Evolutionary conservation across 2,113 vertebrate genomes (phyloP), one percentile per base, ranked within the genome.

Genomic region (Phalacrocorax pelagicus): DNA sequence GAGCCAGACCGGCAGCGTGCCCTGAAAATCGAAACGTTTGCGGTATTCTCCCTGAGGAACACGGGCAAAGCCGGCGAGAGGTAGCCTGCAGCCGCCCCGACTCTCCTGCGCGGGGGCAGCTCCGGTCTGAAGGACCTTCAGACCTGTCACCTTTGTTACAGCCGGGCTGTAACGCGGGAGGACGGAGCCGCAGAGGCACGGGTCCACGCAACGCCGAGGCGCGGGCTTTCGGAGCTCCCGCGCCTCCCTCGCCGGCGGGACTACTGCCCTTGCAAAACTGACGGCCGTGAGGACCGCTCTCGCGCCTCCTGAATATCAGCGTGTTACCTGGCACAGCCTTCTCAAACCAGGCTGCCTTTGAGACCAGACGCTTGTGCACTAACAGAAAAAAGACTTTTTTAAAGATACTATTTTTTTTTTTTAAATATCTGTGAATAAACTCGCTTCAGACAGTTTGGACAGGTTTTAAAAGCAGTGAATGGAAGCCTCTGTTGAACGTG

Each of bases 101-200:
- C 20, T 34, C 59, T 40, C 72, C 21, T 8, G 42, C 22, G 11
- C 11, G 22, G 74, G 42, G 27, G 42, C 55, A 47, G 47, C 51
- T 47, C 47, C 3, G 42, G 11, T 19, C 47, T 38, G 65, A 40
- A 38, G 91, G 23, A 42, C 9, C 40, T 32, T 36, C 66, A 6
- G 4, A 1, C 12, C 1, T 46, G 44, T 9, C 7, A 17, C 44
- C 17, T 46, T 46, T 8, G 17, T 46, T 46, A 3, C 6, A 2
- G 16, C 29, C 1, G 10, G 66, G 51, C 54, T 34, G 70, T 1
- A 5, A 29, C 0, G 0, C 0, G 0, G 0, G 0, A 36, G 46
- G 54, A 69, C 1, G 2, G 46, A 84, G 75, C 6, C 0, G 0
- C 73, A 46, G 49, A 32, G 49, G 46, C 59, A 24, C 1, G 34